Evolutionary conservation across 1,140 invertebrate species (phyloP).

Genomic region (Saccostrea glomerata): DNA sequence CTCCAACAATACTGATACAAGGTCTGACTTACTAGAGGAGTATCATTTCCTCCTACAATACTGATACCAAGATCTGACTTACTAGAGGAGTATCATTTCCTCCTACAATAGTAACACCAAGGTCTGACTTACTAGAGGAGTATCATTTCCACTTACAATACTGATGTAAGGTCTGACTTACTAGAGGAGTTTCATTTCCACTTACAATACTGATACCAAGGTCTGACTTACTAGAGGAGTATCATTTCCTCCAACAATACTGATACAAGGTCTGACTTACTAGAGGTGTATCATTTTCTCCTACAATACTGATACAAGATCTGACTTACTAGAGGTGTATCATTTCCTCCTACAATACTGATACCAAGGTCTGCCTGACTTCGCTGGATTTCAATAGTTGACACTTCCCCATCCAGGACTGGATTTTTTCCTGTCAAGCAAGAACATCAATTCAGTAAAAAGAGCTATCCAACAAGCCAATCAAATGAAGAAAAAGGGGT

Average conservation of each 20-base stretch:
- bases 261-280: not conserved
- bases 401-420: conserved; percentile 80
- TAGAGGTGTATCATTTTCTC: not conserved
- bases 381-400: conserved; percentile 80
- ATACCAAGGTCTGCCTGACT: conserved; percentile 78
- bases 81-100: too few species aligned
- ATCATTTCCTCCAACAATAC: conserved; percentile 71
- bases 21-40: conserved; percentile 64
- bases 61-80: too few species aligned
- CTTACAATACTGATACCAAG: too few species aligned
- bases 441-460: not conserved
- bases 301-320: not conserved
- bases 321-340: conserved; percentile 80
- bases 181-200: too few species aligned
- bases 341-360: conserved; percentile 81
- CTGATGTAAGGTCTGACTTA: too few species aligned
- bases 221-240: conserved; percentile 68
- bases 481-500: too few species aligned
- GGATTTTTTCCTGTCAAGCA: conserved; percentile 75
- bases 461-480: not conserved
- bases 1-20: conserved; percentile 81
- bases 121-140: too few species aligned
- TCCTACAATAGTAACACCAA: too few species aligned
- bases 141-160: too few species aligned
- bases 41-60: too few species aligned